A percentile compares a stretch with the other conserved stretches of the same genome.
Conservation (phyloP, 1,140 invertebrate genomes). For the Drosophila funebris region DNA sequence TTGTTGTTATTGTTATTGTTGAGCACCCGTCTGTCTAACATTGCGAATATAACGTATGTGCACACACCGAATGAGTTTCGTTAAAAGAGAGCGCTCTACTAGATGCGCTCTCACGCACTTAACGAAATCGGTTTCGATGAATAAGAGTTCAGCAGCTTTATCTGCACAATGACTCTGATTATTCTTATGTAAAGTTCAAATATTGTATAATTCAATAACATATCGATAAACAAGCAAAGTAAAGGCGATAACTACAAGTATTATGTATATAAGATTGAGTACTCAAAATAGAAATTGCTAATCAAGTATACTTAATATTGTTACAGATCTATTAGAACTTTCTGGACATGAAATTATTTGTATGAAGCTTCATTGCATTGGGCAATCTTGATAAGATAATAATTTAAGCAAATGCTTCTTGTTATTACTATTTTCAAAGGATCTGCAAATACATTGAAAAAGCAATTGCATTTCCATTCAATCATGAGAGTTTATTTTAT, state of each 20-base stretch:
- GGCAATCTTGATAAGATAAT: neutral
- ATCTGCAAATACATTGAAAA: neutral
- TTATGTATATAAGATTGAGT: neutral
- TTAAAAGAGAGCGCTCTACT: neutral
- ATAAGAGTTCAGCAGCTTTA: too few species aligned
- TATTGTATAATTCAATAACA: too few species aligned
- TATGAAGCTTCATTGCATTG: neutral
- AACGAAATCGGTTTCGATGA: too few species aligned
- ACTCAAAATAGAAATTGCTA: neutral
- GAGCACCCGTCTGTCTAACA: too few species aligned
- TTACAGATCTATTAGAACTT: neutral
- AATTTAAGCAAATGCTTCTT: neutral
- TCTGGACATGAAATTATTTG: neutral
- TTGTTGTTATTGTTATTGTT: too few species aligned
- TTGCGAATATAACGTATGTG: too few species aligned
- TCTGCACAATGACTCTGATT: too few species aligned
- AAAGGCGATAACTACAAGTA: too few species aligned
- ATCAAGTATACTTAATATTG: too few species aligned
- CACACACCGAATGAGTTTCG: neutral
- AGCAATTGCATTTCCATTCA: neutral
- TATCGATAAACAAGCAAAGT: too few species aligned
- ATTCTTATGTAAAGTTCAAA: neutral
- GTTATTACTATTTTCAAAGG: neutral
- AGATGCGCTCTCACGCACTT: neutral
- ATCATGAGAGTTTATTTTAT: constrained; percentile 22